Evolutionary conservation across 2,888 invertebrate genomes (phyloP).

Genomic region (Phasia obesa): DNA sequence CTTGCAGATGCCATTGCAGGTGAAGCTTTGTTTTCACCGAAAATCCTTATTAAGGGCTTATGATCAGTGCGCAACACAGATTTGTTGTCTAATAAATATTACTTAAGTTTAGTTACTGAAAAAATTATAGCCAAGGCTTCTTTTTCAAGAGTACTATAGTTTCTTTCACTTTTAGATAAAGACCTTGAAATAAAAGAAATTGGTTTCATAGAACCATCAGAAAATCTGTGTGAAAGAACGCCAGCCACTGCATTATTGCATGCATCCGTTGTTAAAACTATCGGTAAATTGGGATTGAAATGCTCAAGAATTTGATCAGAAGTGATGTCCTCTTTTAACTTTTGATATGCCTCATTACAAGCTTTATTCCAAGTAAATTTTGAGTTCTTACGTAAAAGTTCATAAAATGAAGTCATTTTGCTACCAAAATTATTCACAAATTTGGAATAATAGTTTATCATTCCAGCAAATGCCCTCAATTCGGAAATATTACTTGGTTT

Average conservation of each 20-base stretch:
- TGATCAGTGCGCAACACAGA: conserved; percentile 65
- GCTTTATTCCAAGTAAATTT: conserved; percentile 20
- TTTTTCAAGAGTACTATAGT: conserved; percentile 47
- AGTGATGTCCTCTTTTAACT: conserved; percentile 19
- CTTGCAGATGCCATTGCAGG: conserved; percentile 15
- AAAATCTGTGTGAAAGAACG: conserved; percentile 36
- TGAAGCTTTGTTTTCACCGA: conserved; percentile 46
- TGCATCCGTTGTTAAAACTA: conserved; percentile 36
- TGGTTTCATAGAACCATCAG: conserved; percentile 26
- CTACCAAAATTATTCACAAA: conserved; percentile 9
- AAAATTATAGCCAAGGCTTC: conserved; percentile 56
- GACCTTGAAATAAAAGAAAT: conserved; percentile 51
- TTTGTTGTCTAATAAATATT: conserved; percentile 62
- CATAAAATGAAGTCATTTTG: conserved; percentile 13
- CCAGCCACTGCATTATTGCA: conserved; percentile 44
- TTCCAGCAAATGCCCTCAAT: conserved; percentile 16
- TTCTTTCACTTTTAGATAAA: conserved; percentile 3
- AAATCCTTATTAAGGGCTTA: conserved; percentile 46
- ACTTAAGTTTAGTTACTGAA: conserved; percentile 61
- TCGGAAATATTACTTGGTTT: conserved; percentile 11
- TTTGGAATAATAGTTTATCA: conserved; percentile 20
- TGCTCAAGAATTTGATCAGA: conserved; percentile 42
- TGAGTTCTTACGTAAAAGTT: conserved; percentile 29
- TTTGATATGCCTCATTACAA: neutral
- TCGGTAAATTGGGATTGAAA: conserved; percentile 46